Base-by-base conservation (phyloP, 2,797 vertebrate species). In the Chanos chanos region DNA sequence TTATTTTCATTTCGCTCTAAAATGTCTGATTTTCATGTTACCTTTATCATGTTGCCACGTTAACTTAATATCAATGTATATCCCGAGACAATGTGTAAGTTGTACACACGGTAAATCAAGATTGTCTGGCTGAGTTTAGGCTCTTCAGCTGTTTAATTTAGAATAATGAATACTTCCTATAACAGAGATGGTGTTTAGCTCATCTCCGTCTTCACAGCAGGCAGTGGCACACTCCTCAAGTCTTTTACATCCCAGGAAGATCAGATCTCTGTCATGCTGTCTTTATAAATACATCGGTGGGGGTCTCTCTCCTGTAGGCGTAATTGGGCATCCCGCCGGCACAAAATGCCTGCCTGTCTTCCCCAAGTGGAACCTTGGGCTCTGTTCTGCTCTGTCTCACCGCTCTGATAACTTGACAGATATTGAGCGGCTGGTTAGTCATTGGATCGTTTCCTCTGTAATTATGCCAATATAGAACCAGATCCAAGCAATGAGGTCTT, bases 391-490 rank as follows among this genome's bases (percentile, higher is more conserved):
- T 70, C 36, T 72, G 67, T 68, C 54, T 66, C 41, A 61, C 48
- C 28, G 54, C 75, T 71, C 75, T 77, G 82, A 81, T 81, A 84
- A 84, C 80, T 80, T 84, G 80, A 82, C 81, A 85, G 78, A 80
- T 85, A 81, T 75, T 79, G 55, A 19, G 70, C 67, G 80, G 83
- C 78, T 84, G 83, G 81, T 79, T 81, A 83, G 85, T 86, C 83
- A 86, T 83, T 78, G 78, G 73, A 83, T 86, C 83, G 83, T 81
- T 70, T 82, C 86, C 81, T 82, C 61, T 83, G 81, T 80, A 85
- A 87, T 88, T 87, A 81, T 85, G 85, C 80, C 59, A 84, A 85
- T 87, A 89, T 89, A 88, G 83, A 80, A 70, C 62, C 36, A 44
- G 40, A 61, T 61, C 63, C 68, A 70, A 58, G 70, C 60, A 47